A percentile compares a stretch with the other conserved stretches of the same genome.
phyloP scores from a whole-genome alignment of 2,113 vertebrate genomes.

The Tiliqua scincoides region DNA sequence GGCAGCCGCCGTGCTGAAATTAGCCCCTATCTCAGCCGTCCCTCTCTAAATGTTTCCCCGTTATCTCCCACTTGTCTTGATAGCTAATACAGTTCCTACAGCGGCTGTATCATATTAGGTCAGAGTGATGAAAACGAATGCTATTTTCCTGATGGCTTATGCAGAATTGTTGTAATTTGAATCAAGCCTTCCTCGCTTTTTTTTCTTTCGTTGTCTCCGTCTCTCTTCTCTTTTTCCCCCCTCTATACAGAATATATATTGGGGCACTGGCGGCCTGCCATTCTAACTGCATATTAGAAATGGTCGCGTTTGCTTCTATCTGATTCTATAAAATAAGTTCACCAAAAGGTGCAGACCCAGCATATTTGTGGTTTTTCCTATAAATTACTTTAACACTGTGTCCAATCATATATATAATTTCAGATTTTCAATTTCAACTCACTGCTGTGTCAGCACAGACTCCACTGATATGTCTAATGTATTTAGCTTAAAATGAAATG shows the following conservation, averaged over 20 bases:
- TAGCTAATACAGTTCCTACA: slow-evolving; percentile 74
- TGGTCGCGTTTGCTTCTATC: slow-evolving; percentile 86
- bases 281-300: slow-evolving; percentile 87
- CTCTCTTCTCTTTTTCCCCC: slow-evolving; percentile 60
- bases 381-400: slow-evolving; percentile 91
- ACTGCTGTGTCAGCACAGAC: slow-evolving; percentile 90
- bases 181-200: slow-evolving; percentile 70
- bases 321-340: slow-evolving; percentile 90
- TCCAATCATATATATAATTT: slow-evolving; percentile 93
- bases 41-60: slow-evolving; percentile 58
- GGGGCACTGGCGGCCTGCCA: slow-evolving; percentile 80
- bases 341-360: slow-evolving; percentile 87
- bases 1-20: slow-evolving; percentile 55
- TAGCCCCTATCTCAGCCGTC: slow-evolving; percentile 57
- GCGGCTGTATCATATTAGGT: slow-evolving; percentile 78
- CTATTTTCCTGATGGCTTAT: slow-evolving; percentile 81
- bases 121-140: slow-evolving; percentile 78
- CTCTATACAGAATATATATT: slow-evolving; percentile 68
- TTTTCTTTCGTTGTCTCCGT: slow-evolving; percentile 45
- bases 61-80: slow-evolving; percentile 79
- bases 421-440: slow-evolving; percentile 91
- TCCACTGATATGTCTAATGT: slow-evolving; percentile 88
- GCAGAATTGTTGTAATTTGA: slow-evolving; percentile 85
- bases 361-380: slow-evolving; percentile 88
- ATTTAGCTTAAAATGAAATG: slow-evolving; percentile 90